These are phyloP conservation scores for Ecdyonurus torrentis DNA, from an alignment of 2,888 invertebrate species.

Conservation along the genomic window DNA sequence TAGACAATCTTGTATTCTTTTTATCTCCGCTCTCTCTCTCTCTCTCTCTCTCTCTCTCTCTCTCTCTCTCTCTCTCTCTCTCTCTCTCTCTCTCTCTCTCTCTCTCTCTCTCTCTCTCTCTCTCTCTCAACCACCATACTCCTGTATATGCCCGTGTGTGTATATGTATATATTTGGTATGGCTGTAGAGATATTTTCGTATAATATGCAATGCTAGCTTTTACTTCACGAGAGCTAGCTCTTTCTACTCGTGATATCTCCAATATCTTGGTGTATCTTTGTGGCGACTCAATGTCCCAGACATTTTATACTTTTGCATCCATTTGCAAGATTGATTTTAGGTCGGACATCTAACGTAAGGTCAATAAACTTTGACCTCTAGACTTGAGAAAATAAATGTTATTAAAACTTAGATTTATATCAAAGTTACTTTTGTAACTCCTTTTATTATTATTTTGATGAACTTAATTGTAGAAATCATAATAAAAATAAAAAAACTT, in stretches of 20 bases:
- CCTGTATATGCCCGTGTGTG: not conserved
- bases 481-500: no score
- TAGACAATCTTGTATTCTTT: no score
- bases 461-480: no score
- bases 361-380: no score
- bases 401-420: no score
- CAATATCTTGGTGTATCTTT: not conserved
- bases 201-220: not conserved
- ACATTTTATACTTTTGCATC: not conserved
- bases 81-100: constrained; percentile 1
- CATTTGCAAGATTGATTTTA: not conserved
- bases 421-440: no score
- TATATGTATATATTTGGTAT: not conserved
- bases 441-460: no score
- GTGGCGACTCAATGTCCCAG: not conserved
- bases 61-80: not conserved
- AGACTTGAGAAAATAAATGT: no score
- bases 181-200: no score
- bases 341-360: no score
- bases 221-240: not conserved
- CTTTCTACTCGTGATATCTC: no score
- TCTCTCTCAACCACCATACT: constrained; percentile 4
- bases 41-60: not conserved
- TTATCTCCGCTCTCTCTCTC: no score
- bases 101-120: constrained; percentile 3